These are phyloP conservation scores for Diadophis punctatus DNA, from an alignment of 2,113 vertebrate species.

Conservation along the genomic window DNA sequence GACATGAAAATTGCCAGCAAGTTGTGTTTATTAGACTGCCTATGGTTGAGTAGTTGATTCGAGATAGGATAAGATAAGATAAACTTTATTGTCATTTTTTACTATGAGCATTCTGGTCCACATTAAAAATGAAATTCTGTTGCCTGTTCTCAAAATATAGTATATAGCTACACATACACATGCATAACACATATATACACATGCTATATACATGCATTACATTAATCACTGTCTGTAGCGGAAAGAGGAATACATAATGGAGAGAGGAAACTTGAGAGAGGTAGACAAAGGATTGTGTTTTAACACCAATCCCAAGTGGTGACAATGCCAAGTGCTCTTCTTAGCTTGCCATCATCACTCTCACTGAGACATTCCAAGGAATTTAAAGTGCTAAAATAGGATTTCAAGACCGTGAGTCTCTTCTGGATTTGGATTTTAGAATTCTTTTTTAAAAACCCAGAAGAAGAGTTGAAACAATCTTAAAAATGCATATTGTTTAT, in stretches of 20 bases:
- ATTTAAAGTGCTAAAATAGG: conserved; percentile 63
- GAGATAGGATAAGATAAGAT: not conserved
- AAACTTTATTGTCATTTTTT: too few relatives aligned
- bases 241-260: too few relatives aligned
- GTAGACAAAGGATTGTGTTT: conserved; percentile 57
- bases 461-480: conserved; percentile 31
- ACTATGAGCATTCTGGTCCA: too few relatives aligned
- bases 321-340: conserved; percentile 61
- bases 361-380: conserved; percentile 62
- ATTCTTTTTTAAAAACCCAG: conserved; percentile 49
- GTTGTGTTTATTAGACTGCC: conserved; percentile 60
- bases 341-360: conserved; percentile 65
- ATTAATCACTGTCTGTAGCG: too few relatives aligned
- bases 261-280: too few relatives aligned
- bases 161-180: too few relatives aligned
- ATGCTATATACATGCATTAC: too few relatives aligned
- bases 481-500: conserved; percentile 56
- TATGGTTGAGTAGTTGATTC: conserved; percentile 52
- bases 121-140: too few relatives aligned
- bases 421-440: conserved; percentile 49
- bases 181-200: too few relatives aligned
- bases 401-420: conserved; percentile 61
- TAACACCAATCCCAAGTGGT: conserved; percentile 62
- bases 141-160: too few relatives aligned
- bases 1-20: conserved; percentile 53